These are phyloP conservation scores for Mercenaria mercenaria DNA, from an alignment of 1,140 invertebrate genomes.

Conservation along the genomic window DNA sequence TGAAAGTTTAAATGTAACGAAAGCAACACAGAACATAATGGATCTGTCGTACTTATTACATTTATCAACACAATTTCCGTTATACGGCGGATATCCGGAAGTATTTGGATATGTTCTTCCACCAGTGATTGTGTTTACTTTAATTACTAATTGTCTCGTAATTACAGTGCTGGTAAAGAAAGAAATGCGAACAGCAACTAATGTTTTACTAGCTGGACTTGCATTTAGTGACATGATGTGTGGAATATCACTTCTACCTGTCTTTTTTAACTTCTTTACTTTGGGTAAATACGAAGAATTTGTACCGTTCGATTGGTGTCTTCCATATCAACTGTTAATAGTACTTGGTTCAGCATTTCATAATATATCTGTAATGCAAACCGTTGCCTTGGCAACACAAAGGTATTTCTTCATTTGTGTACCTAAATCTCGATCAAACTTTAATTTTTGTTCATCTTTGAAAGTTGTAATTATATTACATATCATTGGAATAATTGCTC, in stretches of 20 bases:
- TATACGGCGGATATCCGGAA: not conserved
- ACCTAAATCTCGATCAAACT: not conserved
- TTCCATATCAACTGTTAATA: not conserved
- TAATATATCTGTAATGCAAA: not conserved
- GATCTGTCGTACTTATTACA: not conserved
- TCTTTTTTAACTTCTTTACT: not conserved
- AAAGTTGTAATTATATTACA: not conserved
- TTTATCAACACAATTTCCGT: not conserved
- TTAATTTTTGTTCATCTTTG: not conserved
- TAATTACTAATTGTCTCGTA: not conserved
- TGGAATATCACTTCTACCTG: not conserved
- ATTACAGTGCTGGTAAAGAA: not conserved
- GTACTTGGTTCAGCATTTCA: not conserved
- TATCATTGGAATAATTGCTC: not conserved
- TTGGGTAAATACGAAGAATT: not conserved
- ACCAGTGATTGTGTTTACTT: not conserved
- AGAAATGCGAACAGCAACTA: not conserved
- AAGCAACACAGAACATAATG: not conserved
- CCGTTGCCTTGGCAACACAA: constrained; percentile 1
- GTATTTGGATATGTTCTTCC: not conserved
- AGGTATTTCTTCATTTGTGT: constrained; percentile 5
- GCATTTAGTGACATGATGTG: not conserved
- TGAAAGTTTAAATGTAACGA: not conserved
- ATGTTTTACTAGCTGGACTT: not conserved
- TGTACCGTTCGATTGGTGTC: not conserved